Evolutionary conservation across 2,888 invertebrate species (phyloP).

Genomic region (Meiosimyza platycephala): DNA sequence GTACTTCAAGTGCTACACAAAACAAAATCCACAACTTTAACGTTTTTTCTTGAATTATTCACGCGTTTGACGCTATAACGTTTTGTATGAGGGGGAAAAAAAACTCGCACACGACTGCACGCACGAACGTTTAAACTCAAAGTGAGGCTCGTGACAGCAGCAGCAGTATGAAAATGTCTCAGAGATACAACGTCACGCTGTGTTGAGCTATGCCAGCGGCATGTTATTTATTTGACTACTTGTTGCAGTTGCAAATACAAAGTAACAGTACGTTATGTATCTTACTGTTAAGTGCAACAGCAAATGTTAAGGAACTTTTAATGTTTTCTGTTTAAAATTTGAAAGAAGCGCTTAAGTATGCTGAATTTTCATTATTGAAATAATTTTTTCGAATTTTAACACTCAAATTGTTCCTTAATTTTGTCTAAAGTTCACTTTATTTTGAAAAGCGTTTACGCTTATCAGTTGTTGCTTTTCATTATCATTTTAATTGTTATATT

Average conservation of each 20-base stretch:
- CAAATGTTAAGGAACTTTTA: neutral
- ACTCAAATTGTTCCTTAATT: neutral
- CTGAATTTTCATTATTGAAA: neutral
- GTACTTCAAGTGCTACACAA: no score
- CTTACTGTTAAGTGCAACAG: neutral
- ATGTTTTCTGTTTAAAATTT: conserved; percentile 8
- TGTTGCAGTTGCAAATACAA: conserved; percentile 20
- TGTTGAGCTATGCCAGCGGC: neutral
- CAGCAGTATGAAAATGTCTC: conserved; percentile 21
- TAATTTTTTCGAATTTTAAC: neutral
- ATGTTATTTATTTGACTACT: neutral
- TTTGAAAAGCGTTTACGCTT: neutral
- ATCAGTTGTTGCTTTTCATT: neutral
- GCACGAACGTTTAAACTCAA: conserved; percentile 33
- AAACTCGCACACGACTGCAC: conserved; percentile 19
- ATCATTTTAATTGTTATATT: conserved; percentile 21
- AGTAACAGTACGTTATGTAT: neutral
- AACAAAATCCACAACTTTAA: no score
- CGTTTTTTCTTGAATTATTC: no score
- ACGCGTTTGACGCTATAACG: no score
- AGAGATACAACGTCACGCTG: conserved; percentile 9
- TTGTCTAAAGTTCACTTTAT: no score
- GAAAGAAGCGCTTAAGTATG: neutral
- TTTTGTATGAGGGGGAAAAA: neutral
- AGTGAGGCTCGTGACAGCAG: conserved; percentile 17